Evolutionary conservation across 2,888 invertebrate species (phyloP), one percentile per base, ranked within the genome.

Genomic region (Muscina levida): DNA sequence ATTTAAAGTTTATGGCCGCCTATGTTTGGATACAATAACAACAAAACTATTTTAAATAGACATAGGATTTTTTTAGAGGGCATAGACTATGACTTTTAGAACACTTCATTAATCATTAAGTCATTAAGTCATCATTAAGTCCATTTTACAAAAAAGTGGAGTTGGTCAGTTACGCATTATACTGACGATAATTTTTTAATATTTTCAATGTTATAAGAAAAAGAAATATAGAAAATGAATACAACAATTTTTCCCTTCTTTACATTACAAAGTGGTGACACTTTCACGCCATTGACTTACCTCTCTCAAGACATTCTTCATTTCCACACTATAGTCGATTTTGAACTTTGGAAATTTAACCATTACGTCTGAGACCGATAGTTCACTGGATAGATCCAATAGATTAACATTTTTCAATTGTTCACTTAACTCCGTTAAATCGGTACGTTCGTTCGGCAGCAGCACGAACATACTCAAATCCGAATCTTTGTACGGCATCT

Each of bases 321-420:
- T 90, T 75, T 95, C 92, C 8, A 95, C 92, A 72, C 93, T 93
- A 17, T 93, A 93, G 89, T 97, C 96, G 62, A 96, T 93, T 89
- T 95, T 96, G 89, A 97, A 97, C 89, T 95, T 96, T 2, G 97
- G 97, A 57, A 97, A 88, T 19, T 92, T 92, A 0, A 97, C 92
- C 39, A 85, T 68, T 0, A 90, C 88, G 17, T 88, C 88, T 71
- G 86, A 84, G 2, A 71, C 85, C 1, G 72, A 82, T 51, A 89
- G 83, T 48, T 86, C 82, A 2, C 79, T 83, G 0, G 86, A 85
- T 78, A 95, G 85, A 13, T 93, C 93, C 0, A 90, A 86, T 48
- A 96, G 86, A 77, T 94, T 92, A 37, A 93, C 91, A 2, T 87
- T 89, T 0, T 93, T 92, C 26, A 97, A 87, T 85, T 94, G 94